phyloP scores from a whole-genome alignment of 37 sponge, comb jelly and placozoan species.

The Dysidea cf. avara region DNA sequence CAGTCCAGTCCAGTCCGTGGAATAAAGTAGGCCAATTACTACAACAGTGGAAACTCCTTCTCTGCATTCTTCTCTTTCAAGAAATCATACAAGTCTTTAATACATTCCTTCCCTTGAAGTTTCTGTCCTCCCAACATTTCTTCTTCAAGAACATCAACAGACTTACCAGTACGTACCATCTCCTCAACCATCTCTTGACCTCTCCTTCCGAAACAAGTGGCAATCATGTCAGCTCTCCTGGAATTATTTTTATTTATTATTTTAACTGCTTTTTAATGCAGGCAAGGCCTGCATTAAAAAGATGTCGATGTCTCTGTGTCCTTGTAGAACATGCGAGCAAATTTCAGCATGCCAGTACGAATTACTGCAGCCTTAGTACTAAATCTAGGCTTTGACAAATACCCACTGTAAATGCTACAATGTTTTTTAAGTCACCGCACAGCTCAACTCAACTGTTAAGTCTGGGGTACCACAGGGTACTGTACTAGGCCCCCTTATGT shows the following conservation, averaged over 20 bases:
- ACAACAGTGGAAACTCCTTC: constrained; percentile 85
- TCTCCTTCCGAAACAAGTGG: constrained; percentile 94
- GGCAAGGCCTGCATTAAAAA: too few species aligned
- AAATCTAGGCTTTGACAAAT: constrained; percentile 91
- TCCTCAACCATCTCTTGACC: constrained; percentile 90
- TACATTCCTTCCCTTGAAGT: constrained; percentile 90
- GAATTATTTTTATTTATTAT: constrained; percentile 98
- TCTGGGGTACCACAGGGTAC: too few species aligned
- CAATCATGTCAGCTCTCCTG: constrained; percentile 93
- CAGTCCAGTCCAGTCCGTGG: too few species aligned
- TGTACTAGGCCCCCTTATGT: too few species aligned
- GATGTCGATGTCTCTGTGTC: constrained; percentile 61
- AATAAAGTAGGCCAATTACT: too few species aligned
- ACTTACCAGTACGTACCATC: constrained; percentile 79
- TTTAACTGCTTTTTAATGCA: too few species aligned
- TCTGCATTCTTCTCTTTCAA: constrained; percentile 57
- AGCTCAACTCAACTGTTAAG: too few species aligned
- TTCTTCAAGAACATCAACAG: constrained; percentile 81
- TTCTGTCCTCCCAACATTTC: constrained; percentile 98
- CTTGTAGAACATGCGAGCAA: constrained; percentile 62
- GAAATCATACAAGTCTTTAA: constrained; percentile 70
- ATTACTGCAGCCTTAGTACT: constrained; percentile 97
- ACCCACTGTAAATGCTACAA: constrained; percentile 96
- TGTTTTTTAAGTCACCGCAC: constrained; percentile 97
- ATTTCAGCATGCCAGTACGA: constrained; percentile 88